Conservation (phyloP, 2,113 vertebrate species). For the Oenanthe oenanthe region DNA sequence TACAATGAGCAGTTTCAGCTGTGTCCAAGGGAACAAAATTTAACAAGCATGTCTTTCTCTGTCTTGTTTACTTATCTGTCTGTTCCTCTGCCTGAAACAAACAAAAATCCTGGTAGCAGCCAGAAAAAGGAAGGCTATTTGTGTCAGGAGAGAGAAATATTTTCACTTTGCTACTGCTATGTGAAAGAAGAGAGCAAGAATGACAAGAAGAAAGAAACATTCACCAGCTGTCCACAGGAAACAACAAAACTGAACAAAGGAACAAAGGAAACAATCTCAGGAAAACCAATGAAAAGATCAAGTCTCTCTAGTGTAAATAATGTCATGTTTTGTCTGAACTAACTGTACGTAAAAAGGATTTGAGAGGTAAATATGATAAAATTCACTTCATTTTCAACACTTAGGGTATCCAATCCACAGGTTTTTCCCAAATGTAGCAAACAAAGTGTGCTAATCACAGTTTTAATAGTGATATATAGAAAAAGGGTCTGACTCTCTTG, state of each 20-base stretch:
- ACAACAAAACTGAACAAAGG: not conserved
- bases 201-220: not conserved
- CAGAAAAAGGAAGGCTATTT: not conserved
- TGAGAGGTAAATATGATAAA: not conserved
- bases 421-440: not conserved
- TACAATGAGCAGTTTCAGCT: not conserved
- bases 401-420: not conserved
- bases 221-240: not conserved
- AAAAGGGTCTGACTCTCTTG: not conserved
- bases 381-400: not conserved
- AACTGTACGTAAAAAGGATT: not conserved
- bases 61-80: not conserved
- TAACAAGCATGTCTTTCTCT: not conserved
- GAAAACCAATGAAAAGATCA: not conserved
- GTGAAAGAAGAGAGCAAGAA: not conserved
- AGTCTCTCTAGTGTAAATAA: not conserved
- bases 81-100: not conserved
- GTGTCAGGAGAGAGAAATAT: not conserved
- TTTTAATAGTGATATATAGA: not conserved
- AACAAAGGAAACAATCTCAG: not conserved
- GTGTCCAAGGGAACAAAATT: not conserved
- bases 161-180: not conserved
- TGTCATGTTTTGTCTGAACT: not conserved
- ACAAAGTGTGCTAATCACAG: not conserved
- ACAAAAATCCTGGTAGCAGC: not conserved